Base-by-base conservation (phyloP, 2,113 vertebrate genomes). In the Ceyx melanurus region DNA sequence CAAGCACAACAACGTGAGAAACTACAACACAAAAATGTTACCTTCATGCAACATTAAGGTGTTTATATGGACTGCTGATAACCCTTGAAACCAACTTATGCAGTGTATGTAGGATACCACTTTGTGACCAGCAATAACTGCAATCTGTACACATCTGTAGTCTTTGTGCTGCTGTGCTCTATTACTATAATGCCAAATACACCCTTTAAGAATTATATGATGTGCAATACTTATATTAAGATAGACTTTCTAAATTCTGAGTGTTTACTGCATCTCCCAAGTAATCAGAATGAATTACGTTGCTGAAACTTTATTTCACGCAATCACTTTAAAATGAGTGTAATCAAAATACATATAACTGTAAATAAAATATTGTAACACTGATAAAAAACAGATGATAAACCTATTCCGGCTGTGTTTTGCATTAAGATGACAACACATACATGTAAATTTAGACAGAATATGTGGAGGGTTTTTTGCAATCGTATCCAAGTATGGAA, bases 51-150 rank as follows among this genome's bases (percentile, higher is more conserved):
- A 90, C 74, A 58, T 35, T 87, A 28, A 93, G 82, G 71, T 70
- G 58, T 72, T 93, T 82, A 62, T 56, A 68, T 37, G 72, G 66
- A 46, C 67, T 84, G 74, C 77, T 89, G 94, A 93, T 74, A 90
- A 90, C 77, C 58, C 50, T 13, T 84, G 80, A 90, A 92, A 87
- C 31, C 67, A 85, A 92, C 90, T 92, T 43, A 72, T 66, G 75
- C n/a, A 62, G 66, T 4, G 45, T 76, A 62, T 8, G 2, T 37
- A 78, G 78, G 84, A 95, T 26, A 61, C 26, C 82, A 74, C 70
- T 71, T 67, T 4, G 5, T 53, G 81, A 93, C 75, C 35, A 58
- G 70, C 86, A 78, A 23, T 65, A 94, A 89, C 6, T 89, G 73
- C 82, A 87, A 71, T 79, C 89, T 89, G 70, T 54, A 54, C 50